A percentile compares a stretch with the other conserved stretches of the same genome.
These are phyloP conservation scores for Mus spicilegus DNA, from an alignment of 2,113 vertebrate species.

Conservation along the genomic window DNA sequence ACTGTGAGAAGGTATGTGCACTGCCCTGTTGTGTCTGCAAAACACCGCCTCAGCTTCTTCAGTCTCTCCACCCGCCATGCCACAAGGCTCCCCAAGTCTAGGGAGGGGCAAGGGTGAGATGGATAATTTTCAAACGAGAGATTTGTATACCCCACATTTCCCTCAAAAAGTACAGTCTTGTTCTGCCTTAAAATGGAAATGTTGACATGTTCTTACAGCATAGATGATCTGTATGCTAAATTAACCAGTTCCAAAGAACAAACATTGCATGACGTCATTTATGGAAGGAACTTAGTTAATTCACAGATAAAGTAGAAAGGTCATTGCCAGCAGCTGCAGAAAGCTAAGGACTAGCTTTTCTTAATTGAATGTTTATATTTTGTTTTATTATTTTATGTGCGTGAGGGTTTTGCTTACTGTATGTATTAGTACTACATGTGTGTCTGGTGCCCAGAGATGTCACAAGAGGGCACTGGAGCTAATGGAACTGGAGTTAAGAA, in stretches of 20 bases:
- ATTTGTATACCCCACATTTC: neutral
- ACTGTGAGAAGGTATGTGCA: neutral
- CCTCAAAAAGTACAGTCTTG: neutral
- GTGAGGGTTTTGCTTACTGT: neutral
- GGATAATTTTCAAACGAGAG: neutral
- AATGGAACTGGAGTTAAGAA: neutral
- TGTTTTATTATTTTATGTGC: neutral
- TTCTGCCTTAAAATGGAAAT: slow-evolving; percentile 14
- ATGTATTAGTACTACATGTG: neutral
- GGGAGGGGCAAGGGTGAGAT: too few relatives aligned
- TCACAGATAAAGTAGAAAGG: neutral
- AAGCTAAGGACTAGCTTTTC: neutral
- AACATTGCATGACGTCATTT: neutral
- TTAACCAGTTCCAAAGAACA: neutral
- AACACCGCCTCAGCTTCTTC: neutral
- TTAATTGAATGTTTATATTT: neutral
- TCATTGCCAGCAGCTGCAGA: too few relatives aligned
- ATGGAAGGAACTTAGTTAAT: neutral
- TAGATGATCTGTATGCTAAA: neutral
- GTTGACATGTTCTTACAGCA: neutral
- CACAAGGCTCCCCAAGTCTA: neutral
- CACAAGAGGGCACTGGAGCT: neutral
- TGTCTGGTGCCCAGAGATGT: neutral
- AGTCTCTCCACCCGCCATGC: neutral
- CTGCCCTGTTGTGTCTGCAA: neutral